A percentile compares a stretch with the other conserved stretches of the same genome.
These are phyloP conservation scores for Thymallus thymallus DNA, from an alignment of 2,113 vertebrate species.

Conservation along the genomic window DNA sequence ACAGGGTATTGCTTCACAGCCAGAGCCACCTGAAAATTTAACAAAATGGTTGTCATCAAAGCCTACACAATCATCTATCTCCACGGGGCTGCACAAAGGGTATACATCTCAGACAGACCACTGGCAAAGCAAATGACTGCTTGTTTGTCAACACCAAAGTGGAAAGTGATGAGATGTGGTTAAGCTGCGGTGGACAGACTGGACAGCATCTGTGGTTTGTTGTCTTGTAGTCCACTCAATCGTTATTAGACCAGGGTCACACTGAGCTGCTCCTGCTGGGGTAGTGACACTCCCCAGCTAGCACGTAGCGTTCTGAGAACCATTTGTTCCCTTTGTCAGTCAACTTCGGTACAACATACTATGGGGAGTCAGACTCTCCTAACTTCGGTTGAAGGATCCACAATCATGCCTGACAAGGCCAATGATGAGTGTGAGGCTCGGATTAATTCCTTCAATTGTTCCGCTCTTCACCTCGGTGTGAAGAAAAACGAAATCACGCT, in stretches of 20 bases:
- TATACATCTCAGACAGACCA: slow-evolving; percentile 44
- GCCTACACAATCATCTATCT: slow-evolving; percentile 54
- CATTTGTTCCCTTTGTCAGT: too few species aligned
- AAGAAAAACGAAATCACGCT: too few species aligned
- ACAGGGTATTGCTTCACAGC: neutral
- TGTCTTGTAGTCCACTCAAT: neutral
- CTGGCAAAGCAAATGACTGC: neutral
- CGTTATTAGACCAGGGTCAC: neutral
- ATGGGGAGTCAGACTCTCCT: too few species aligned
- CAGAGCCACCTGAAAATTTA: slow-evolving; percentile 30
- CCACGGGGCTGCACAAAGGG: slow-evolving; percentile 23
- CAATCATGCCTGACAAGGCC: too few species aligned
- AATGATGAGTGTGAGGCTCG: too few species aligned
- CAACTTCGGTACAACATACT: too few species aligned
- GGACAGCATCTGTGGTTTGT: neutral
- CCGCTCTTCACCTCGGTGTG: too few species aligned
- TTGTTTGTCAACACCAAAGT: neutral
- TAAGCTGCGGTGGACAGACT: neutral
- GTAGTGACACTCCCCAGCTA: neutral
- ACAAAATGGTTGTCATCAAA: slow-evolving; percentile 44
- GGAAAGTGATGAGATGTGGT: neutral
- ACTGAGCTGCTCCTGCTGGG: neutral
- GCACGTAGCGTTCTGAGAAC: too few species aligned
- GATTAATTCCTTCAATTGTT: too few species aligned
- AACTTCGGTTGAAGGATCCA: too few species aligned